Percentiles rank a stretch among this genome's conserved stretches.
These are phyloP conservation scores for Peromyscus aztecus DNA, from an alignment of 2,797 vertebrate genomes.

Conservation along the genomic window DNA sequence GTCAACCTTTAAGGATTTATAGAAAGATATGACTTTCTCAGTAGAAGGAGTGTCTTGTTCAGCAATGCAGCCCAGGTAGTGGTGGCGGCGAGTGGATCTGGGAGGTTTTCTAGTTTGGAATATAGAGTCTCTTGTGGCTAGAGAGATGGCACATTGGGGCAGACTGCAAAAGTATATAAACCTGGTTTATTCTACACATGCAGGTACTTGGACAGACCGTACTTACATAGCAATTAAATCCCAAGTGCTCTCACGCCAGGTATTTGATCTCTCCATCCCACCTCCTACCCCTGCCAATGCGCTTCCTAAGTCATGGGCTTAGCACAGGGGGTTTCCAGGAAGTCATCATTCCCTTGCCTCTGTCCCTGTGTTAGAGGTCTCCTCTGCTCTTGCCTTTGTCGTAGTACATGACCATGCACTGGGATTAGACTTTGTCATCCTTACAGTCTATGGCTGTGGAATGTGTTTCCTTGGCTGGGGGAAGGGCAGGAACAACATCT, in stretches of 20 bases:
- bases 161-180: not conserved
- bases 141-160: not conserved
- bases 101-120: not conserved
- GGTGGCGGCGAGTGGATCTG: not conserved
- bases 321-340: not conserved
- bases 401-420: not conserved
- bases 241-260: not conserved
- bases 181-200: not conserved
- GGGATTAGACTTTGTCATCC: not conserved
- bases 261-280: not conserved
- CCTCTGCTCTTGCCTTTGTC: not conserved
- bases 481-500: slow-evolving; percentile 23
- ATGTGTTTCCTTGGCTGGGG: not conserved
- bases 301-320: not conserved
- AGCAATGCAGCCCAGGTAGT: not conserved
- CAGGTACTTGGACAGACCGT: not conserved
- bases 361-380: not conserved
- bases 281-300: no score
- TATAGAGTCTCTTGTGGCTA: not conserved
- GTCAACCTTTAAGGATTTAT: not conserved
- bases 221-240: not conserved
- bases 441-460: not conserved
- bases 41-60: not conserved
- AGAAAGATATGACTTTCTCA: not conserved
- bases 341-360: not conserved